Conservation (phyloP, 2,113 vertebrate species). For the Gorsachius goisagi region DNA sequence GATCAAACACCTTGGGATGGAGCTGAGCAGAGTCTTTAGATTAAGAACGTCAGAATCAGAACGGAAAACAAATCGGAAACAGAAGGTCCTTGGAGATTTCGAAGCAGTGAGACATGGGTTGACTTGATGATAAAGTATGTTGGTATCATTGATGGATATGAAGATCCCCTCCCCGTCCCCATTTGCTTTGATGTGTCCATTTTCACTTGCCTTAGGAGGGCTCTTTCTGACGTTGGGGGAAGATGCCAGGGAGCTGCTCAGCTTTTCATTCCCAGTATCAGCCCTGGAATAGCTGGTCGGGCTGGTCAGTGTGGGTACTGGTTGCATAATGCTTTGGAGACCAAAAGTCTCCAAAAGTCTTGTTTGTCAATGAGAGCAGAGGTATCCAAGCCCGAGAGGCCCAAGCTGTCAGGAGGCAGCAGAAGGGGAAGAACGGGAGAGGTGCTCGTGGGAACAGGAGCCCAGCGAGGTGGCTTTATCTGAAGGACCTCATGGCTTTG, state of each 20-base stretch:
- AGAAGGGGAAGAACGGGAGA: not conserved
- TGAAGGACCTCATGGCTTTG: not conserved
- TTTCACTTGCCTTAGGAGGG: not conserved
- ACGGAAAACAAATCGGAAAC: too few species aligned
- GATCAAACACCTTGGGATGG: not conserved
- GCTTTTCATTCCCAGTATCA: not conserved
- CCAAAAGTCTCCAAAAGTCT: not conserved
- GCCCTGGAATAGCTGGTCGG: not conserved
- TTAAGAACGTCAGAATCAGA: not conserved
- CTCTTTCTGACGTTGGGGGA: not conserved
- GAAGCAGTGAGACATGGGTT: not conserved
- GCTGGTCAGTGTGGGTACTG: not conserved
- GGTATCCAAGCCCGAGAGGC: rapidly evolving
- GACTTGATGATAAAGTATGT: not conserved
- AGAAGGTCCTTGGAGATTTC: not conserved
- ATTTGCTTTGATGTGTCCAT: not conserved
- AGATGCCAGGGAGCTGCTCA: not conserved
- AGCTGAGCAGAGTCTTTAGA: not conserved
- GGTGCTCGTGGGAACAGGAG: not conserved
- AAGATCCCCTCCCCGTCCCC: rapidly evolving
- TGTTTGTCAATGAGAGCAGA: not conserved
- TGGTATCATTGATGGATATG: not conserved
- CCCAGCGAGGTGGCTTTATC: not conserved
- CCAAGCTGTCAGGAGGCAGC: not conserved
- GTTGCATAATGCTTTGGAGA: rapidly evolving